Evolutionary conservation across 2,797 vertebrate species (phyloP), one percentile per base, ranked within the genome.

Genomic region (Acipenser transmontanus): DNA sequence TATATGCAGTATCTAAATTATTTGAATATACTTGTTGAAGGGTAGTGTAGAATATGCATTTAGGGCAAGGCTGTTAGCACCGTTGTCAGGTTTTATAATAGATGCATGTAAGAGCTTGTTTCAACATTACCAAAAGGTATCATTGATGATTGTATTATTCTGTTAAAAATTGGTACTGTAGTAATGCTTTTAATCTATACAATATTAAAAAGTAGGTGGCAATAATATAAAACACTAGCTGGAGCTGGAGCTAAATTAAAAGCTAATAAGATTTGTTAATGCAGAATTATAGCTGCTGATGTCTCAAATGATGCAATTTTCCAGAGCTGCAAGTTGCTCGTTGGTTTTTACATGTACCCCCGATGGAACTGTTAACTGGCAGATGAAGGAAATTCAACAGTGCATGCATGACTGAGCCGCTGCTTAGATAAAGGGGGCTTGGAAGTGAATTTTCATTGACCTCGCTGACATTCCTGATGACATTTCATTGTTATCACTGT

Each of bases 301-400:
- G 85, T 85, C 83, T 81, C 84, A 77, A 85, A 88, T 81, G 83
- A 78, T 71, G 74, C 72, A 84, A 86, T 88, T 86, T 87, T 85
- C 81, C 77, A 87, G 83, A 71, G 71, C 80, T 72, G 74, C 82
- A 77, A 34, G 34, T 34, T 34, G 34, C 34, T 34, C 2, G 3
- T 34, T 34, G 34, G 34, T 34, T 85, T 84, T 87, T 80, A 73
- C 79, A 70, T 57, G 78, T 59, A 78, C 68, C 84, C 71, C 73
- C 77, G 68, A 2, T 76, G 72, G 69, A 83, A 68, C 68, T 76
- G 65, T 70, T 82, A 81, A 81, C 81, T 77, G 75, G 74, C 74
- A 83, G 72, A 81, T 78, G 79, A 71, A 69, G 84, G 72, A 78
- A 85, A 81, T 77, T 68, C 69, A 81, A 77, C 79, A 0, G 0